Conservation (phyloP, 2,113 vertebrate species). For the Elanus axillaris region DNA sequence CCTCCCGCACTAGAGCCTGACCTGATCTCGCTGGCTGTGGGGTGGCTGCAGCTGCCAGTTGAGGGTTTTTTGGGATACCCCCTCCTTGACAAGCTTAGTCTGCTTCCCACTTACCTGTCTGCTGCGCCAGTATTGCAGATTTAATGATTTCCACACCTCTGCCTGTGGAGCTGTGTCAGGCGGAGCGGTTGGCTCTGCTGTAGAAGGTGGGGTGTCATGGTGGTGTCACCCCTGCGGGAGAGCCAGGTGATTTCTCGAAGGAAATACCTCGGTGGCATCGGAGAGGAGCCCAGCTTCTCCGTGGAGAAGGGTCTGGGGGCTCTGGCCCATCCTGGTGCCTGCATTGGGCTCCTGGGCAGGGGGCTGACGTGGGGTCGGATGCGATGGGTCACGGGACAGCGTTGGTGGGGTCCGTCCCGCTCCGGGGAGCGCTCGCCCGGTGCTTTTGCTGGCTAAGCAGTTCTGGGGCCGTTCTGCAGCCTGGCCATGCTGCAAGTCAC, state of each 20-base stretch:
- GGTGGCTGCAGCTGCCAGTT: background rate
- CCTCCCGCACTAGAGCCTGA: background rate
- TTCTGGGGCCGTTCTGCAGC: background rate
- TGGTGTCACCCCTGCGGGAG: background rate
- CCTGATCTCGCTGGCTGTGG: rapidly evolving
- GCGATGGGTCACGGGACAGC: rapidly evolving
- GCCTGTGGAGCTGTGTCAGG: background rate
- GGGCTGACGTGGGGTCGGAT: rapidly evolving
- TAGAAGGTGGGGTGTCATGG: rapidly evolving
- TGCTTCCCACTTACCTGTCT: background rate
- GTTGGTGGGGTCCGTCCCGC: rapidly evolving
- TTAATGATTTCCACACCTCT: background rate
- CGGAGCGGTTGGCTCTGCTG: background rate
- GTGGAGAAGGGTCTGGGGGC: rapidly evolving
- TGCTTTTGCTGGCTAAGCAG: background rate
- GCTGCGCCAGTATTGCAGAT: rapidly evolving
- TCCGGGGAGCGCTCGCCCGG: rapidly evolving
- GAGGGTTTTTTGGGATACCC: rapidly evolving
- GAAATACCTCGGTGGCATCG: rapidly evolving
- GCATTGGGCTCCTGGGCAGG: rapidly evolving
- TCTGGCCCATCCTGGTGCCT: rapidly evolving
- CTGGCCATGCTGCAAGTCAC: rapidly evolving
- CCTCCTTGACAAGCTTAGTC: rapidly evolving
- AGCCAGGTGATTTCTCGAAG: too few species aligned
- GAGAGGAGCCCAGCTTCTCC: background rate